Evolutionary conservation across 1,140 invertebrate genomes (phyloP).

Genomic region (Potamilus streckersoni): DNA sequence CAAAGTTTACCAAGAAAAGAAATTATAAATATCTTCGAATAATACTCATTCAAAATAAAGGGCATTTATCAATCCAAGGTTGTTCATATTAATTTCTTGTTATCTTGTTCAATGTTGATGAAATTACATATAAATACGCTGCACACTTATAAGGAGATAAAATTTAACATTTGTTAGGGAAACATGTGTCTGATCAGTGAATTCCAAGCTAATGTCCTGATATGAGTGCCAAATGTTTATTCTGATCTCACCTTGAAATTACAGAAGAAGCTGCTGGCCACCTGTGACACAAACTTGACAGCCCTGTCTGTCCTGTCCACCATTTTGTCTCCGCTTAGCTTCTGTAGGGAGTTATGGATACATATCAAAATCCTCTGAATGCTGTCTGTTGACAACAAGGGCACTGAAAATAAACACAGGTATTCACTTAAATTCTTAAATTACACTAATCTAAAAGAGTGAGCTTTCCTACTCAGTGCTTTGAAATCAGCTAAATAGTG

Average conservation of each 20-base stretch:
- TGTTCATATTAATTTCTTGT: too few species aligned
- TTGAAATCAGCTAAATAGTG: not conserved
- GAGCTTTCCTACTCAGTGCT: not conserved
- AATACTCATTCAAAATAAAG: too few species aligned
- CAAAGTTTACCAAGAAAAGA: too few species aligned
- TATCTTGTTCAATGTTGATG: too few species aligned
- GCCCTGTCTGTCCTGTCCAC: constrained; percentile 38
- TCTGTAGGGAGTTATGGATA: constrained; percentile 32
- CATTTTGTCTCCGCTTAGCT: constrained; percentile 18
- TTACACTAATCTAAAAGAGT: not conserved
- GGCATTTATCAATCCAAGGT: too few species aligned
- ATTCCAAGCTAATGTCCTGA: constrained; percentile 9
- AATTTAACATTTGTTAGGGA: not conserved
- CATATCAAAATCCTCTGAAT: constrained; percentile 39
- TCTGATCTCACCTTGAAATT: constrained; percentile 43
- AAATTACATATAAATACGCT: too few species aligned
- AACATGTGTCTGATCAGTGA: not conserved
- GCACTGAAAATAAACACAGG: constrained; percentile 31
- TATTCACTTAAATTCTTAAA: not conserved
- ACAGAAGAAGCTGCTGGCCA: constrained; percentile 52
- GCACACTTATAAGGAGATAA: not conserved
- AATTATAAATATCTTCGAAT: too few species aligned
- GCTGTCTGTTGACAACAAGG: constrained; percentile 30
- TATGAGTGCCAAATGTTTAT: too few species aligned
- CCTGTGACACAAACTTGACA: constrained; percentile 56